Base-by-base conservation (phyloP, 2,113 vertebrate species). In the Phylloscopus trochiloides region DNA sequence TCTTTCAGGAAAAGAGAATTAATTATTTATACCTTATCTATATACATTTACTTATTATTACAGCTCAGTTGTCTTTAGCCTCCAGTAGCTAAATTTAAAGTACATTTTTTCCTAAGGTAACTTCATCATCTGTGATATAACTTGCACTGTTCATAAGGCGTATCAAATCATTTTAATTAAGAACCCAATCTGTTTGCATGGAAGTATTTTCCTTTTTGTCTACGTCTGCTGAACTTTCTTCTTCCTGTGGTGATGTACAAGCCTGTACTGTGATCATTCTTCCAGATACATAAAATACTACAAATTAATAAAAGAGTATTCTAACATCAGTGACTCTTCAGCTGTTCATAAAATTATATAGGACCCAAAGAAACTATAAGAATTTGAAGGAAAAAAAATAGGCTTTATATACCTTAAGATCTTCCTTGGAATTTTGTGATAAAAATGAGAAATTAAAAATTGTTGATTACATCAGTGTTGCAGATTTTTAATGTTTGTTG, bases 1-100 rank as follows among this genome's bases (percentile, higher is more conserved):
- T 92, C 95, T 92, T 95, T 93, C 66, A 75, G 84, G 70, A 96
- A 84, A 80, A 82, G 47, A 48, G 26, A 79, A 89, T 95, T 92
- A 91, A 90, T 94, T 93, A 96, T 96, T 86, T 94, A 91, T 92
- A 65, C 50, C 29, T 59, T 90, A 86, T 88, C 75, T 96, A n/a
- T 86, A 67, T 84, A 80, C 68, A 90, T 90, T 80, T 93, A 71
- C 62, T 92, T 95, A 65, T 83, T 86, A 92, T 84, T 94, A 93
- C 76, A 93, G 83, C 83, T 90, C 65, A 78, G 82, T 89, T 94
- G 87, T 80, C 82, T 94, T 88, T 77, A 90, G 57, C 65, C 65
- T 82, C 57, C 28, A 24, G 52, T 87, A 78, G 92, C 86, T 92
- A 82, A 94, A 88, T 82, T 90, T 82, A 82, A 94, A 81, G 95